Evolutionary conservation across 2,113 vertebrate genomes (phyloP).

Genomic region (Bothrops jararaca): DNA sequence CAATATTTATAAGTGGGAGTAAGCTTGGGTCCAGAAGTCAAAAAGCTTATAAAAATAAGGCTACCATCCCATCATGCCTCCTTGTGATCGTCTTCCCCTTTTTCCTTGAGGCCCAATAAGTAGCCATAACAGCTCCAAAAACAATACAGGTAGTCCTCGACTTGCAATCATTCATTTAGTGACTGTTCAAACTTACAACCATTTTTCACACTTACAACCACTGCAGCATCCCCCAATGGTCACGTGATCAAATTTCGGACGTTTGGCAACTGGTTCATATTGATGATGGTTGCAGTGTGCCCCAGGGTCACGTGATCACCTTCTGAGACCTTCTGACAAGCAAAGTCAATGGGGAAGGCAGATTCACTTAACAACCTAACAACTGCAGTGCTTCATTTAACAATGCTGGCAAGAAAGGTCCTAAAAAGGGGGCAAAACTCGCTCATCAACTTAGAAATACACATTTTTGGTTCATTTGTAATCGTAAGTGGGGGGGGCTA

Average conservation of each 20-base stretch:
- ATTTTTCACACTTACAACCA: neutral
- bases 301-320: neutral
- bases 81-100: conserved; percentile 27
- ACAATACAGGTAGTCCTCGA: neutral
- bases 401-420: neutral
- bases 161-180: neutral
- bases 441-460: neutral
- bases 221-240: neutral
- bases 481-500: neutral
- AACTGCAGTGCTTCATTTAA: neutral
- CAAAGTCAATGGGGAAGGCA: neutral
- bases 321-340: neutral
- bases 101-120: conserved; percentile 37
- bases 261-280: neutral
- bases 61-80: conserved; percentile 24
- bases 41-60: conserved; percentile 23
- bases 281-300: neutral
- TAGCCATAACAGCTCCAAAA: conserved; percentile 16
- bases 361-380: neutral
- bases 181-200: neutral
- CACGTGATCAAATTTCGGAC: neutral
- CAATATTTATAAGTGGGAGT: conserved; percentile 33
- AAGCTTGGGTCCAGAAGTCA: neutral
- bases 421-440: neutral
- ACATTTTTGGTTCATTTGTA: neutral